These are phyloP conservation scores for Lophura nycthemera DNA, from an alignment of 2,113 vertebrate species.

Conservation along the genomic window DNA sequence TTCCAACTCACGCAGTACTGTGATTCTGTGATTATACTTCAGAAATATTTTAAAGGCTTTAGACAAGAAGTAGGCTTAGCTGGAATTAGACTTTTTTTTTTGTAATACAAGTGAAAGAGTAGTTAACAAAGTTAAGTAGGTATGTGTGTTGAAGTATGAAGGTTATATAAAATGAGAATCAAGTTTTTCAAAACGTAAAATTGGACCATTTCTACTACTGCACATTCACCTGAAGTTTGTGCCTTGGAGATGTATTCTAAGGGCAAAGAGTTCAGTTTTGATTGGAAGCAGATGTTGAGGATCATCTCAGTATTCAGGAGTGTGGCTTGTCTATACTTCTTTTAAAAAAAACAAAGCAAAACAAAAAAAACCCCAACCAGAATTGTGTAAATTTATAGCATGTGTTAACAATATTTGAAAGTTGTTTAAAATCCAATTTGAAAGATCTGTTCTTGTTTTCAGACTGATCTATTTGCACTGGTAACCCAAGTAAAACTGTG, in stretches of 20 bases:
- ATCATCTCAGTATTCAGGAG: not conserved
- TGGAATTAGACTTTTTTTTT: not conserved
- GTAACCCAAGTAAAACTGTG: not conserved
- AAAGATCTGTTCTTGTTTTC: not conserved
- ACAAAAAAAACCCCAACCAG: not conserved
- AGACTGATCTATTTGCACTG: not conserved
- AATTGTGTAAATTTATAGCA: not conserved
- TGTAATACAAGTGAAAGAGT: not conserved
- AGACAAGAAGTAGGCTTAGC: not conserved
- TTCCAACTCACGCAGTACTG: no score
- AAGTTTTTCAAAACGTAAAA: not conserved
- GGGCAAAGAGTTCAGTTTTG: not conserved
- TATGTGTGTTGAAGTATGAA: not conserved
- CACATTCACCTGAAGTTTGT: not conserved
- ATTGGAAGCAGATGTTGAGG: not conserved
- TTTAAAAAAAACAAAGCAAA: not conserved
- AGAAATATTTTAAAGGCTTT: not conserved
- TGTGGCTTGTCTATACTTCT: not conserved
- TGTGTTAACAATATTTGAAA: not conserved
- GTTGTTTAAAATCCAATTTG: not conserved
- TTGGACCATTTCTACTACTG: not conserved
- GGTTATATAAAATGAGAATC: not conserved
- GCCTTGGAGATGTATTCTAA: not conserved
- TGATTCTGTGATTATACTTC: not conserved
- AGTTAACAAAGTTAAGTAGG: not conserved